Evolutionary conservation across 1,140 invertebrate genomes (phyloP).

Genomic region (Neodiprion fabricii): DNA sequence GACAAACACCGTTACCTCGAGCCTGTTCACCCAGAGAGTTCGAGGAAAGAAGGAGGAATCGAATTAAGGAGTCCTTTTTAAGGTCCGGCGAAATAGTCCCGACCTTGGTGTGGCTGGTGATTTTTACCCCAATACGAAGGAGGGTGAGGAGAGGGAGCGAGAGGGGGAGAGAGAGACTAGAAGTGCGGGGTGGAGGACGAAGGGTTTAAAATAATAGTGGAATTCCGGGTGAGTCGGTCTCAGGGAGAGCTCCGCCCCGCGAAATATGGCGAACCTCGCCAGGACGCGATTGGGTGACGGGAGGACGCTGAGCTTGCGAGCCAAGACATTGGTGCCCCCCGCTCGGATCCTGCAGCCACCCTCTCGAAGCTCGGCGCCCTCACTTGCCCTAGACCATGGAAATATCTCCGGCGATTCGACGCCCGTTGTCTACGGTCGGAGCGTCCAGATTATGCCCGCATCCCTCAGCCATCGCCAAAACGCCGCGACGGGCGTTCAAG

Average conservation of each 20-base stretch:
- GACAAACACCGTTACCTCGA: neutral
- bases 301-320: constrained; percentile 55
- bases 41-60: too few relatives aligned
- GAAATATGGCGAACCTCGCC: constrained; percentile 59
- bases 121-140: neutral
- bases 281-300: constrained; percentile 61
- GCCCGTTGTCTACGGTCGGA: neutral
- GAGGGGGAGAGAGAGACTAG: neutral
- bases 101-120: neutral
- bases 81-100: neutral
- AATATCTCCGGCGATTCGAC: neutral
- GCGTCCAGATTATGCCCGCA: too few relatives aligned
- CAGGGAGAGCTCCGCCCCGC: constrained; percentile 58
- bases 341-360: constrained; percentile 36
- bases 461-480: too few relatives aligned
- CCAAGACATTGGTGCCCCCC: constrained; percentile 60
- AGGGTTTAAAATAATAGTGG: constrained; percentile 54
- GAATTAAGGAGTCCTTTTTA: neutral
- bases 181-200: constrained; percentile 31
- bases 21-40: neutral
- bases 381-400: constrained; percentile 3
- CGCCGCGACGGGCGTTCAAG: too few relatives aligned
- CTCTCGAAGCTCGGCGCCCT: constrained; percentile 35
- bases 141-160: too few relatives aligned
- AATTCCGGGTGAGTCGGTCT: constrained; percentile 47